Evolutionary conservation across 2,888 invertebrate genomes (phyloP).

Genomic region (Scelioninae gen. 1): DNA sequence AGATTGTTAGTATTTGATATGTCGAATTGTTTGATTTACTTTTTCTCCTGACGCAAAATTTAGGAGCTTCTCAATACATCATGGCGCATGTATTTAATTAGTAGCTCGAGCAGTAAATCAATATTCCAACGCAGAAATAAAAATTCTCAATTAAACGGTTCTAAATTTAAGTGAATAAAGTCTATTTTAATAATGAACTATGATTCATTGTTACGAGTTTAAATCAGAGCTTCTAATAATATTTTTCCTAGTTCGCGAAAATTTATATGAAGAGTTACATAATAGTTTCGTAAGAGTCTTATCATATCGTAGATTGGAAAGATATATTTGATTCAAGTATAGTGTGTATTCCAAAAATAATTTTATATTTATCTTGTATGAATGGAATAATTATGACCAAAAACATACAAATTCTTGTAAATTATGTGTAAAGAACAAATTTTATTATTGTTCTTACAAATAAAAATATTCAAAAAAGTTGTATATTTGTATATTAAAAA

Average conservation of each 20-base stretch:
- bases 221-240: constrained; percentile 16
- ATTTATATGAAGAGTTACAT: constrained; percentile 19
- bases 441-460: no score
- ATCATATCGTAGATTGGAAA: not conserved
- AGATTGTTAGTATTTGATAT: constrained; percentile 1
- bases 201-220: constrained; percentile 26
- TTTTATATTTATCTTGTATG: no score
- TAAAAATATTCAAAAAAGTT: no score
- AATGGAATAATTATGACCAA: no score
- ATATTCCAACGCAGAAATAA: constrained; percentile 17
- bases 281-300: constrained; percentile 11
- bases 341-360: no score
- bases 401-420: no score
- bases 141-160: constrained; percentile 22
- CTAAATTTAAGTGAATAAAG: not conserved
- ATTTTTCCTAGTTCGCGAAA: constrained; percentile 7
- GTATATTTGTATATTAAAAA: no score
- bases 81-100: constrained; percentile 14
- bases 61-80: not conserved
- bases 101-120: constrained; percentile 11
- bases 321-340: not conserved
- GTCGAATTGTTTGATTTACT: not conserved
- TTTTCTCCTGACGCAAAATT: not conserved
- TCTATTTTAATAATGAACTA: constrained; percentile 22
- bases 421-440: no score